phyloP scores from a whole-genome alignment of 1,140 invertebrate genomes.

The Pomacea maculata region DNA sequence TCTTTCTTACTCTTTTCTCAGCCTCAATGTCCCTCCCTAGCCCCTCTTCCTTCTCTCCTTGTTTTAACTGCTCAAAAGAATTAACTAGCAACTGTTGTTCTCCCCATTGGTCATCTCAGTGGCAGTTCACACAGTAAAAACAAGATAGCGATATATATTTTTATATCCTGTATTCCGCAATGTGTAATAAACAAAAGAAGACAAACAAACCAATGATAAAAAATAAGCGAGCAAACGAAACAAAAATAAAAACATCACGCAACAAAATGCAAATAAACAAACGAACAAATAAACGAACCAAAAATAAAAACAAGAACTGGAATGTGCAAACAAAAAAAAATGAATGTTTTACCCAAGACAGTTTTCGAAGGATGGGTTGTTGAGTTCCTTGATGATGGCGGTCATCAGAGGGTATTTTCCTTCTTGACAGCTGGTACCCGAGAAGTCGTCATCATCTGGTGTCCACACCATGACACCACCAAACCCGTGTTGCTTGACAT shows the following conservation, averaged over 20 bases:
- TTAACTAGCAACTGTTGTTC: too few relatives aligned
- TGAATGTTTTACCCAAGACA: not conserved
- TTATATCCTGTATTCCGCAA: too few relatives aligned
- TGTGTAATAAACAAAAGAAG: too few relatives aligned
- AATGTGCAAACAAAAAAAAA: too few relatives aligned
- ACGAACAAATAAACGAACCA: not conserved
- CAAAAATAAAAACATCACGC: too few relatives aligned
- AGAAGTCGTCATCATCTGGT: conserved; percentile 55
- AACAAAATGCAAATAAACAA: not conserved
- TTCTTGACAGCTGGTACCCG: conserved; percentile 78
- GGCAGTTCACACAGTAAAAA: too few relatives aligned
- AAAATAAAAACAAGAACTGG: too few relatives aligned
- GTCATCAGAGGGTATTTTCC: conserved; percentile 90
- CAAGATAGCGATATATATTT: too few relatives aligned
- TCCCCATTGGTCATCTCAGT: too few relatives aligned
- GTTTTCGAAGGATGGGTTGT: conserved; percentile 18
- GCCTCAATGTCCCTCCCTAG: not conserved
- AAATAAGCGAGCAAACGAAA: not conserved
- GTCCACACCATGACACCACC: conserved; percentile 53
- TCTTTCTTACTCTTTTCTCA: conserved; percentile 1
- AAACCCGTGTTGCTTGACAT: conserved; percentile 60
- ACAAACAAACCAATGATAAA: too few relatives aligned
- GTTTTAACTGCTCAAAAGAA: not conserved
- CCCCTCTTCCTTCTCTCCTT: not conserved
- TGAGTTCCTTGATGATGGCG: conserved; percentile 28